Percentiles rank a stretch among this genome's conserved stretches.
These are phyloP conservation scores for Augiades crinisus DNA, from an alignment of 2,888 invertebrate genomes.

Conservation along the genomic window DNA sequence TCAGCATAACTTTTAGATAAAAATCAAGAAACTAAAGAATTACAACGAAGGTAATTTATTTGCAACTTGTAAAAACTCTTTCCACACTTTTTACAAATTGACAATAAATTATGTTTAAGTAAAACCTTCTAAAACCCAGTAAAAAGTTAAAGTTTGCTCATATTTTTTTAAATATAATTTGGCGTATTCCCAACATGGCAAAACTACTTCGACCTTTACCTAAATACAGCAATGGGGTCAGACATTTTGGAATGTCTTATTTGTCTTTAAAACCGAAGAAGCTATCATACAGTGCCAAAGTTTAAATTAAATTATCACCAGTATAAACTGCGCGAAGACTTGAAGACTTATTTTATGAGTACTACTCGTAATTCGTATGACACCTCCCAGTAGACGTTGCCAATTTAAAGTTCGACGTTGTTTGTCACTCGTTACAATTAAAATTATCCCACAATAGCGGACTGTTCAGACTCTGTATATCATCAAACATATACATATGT, in stretches of 20 bases:
- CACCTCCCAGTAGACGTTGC: neutral
- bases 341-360: neutral
- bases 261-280: slow-evolving; percentile 5
- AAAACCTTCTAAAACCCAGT: neutral
- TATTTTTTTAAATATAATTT: slow-evolving; percentile 6
- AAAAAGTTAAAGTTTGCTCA: neutral
- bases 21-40: no score
- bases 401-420: neutral
- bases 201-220: slow-evolving; percentile 8
- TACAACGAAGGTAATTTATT: no score
- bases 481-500: no score
- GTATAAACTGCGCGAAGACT: neutral
- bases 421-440: neutral
- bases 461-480: no score
- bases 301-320: slow-evolving; percentile 13
- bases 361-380: neutral
- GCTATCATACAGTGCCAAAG: slow-evolving; percentile 5
- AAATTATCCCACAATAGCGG: neutral
- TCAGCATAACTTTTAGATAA: no score
- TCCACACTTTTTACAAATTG: neutral
- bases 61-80: no score
- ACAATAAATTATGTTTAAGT: no score
- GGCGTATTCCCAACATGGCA: slow-evolving; percentile 11
- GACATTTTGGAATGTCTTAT: slow-evolving; percentile 11
- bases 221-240: slow-evolving; percentile 12